Evolutionary conservation across 2,888 invertebrate genomes (phyloP).

Genomic region (Pogonocherus hispidulus): DNA sequence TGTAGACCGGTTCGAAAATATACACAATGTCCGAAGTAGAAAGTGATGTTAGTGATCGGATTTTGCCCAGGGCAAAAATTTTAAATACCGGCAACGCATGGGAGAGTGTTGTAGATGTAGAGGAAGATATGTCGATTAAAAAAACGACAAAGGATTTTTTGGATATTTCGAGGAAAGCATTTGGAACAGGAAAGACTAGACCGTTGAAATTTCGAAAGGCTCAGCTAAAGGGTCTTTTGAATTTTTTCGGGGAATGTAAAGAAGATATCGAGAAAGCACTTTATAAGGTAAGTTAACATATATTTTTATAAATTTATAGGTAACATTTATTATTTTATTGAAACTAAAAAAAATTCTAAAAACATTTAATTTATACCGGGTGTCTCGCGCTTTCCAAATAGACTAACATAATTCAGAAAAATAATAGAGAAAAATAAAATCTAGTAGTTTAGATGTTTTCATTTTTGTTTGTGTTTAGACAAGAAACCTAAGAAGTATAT

Average conservation of each 20-base stretch:
- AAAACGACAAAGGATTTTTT: constrained; percentile 61
- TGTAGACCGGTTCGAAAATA: constrained; percentile 5
- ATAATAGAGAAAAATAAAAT: no score
- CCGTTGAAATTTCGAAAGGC: constrained; percentile 83
- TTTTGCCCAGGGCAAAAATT: constrained; percentile 24
- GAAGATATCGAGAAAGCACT: constrained; percentile 82
- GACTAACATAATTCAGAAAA: no score
- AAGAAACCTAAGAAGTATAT: no score
- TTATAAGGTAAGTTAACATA: constrained; percentile 66
- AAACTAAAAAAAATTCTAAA: no score
- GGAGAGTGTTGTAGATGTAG: constrained; percentile 46
- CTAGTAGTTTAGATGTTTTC: no score
- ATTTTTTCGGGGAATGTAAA: constrained; percentile 86
- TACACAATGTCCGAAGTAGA: constrained; percentile 44
- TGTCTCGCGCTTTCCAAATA: no score
- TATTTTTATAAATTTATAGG: not conserved
- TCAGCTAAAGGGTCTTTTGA: constrained; percentile 82
- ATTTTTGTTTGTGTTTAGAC: no score
- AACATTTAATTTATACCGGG: no score
- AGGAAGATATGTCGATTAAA: constrained; percentile 31
- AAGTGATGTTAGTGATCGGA: constrained; percentile 41
- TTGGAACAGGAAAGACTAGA: constrained; percentile 85
- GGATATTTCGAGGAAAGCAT: constrained; percentile 80
- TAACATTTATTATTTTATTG: no score
- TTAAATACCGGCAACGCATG: constrained; percentile 29